phyloP scores from a whole-genome alignment of 2,113 vertebrate species.

The Meriones unguiculatus region DNA sequence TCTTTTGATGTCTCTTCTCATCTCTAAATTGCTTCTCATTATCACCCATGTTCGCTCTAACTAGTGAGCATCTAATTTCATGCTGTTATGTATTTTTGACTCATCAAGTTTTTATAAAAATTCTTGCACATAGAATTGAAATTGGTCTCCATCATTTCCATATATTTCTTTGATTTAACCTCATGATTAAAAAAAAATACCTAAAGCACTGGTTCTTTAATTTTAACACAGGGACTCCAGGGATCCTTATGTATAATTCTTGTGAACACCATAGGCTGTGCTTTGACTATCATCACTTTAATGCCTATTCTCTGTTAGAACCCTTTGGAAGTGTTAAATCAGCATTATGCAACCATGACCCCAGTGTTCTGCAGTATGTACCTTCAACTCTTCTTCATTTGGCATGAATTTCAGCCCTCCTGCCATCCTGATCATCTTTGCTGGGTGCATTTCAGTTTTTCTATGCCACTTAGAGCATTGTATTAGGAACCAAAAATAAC shows the following conservation, averaged over 20 bases:
- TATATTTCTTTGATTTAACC: not conserved
- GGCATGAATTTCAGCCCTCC: constrained; percentile 2
- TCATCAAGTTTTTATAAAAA: not conserved
- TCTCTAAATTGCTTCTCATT: constrained; percentile 17
- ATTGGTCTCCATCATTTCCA: constrained; percentile 15
- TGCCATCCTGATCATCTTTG: constrained; percentile 24
- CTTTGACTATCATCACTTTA: constrained; percentile 55
- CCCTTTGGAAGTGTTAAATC: constrained; percentile 8
- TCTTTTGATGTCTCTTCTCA: not conserved
- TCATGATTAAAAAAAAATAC: not conserved
- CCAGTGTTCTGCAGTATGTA: not conserved
- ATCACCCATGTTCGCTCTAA: not conserved
- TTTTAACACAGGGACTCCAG: constrained; percentile 6
- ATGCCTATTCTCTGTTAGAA: not conserved
- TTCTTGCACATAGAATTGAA: constrained; percentile 14
- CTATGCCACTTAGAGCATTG: constrained; percentile 59
- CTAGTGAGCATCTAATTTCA: not conserved
- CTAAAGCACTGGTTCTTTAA: not conserved
- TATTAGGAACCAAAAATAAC: constrained; percentile 66
- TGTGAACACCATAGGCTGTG: not conserved
- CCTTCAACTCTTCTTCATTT: not conserved
- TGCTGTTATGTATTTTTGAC: not conserved
- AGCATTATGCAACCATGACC: not conserved
- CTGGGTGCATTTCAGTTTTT: constrained; percentile 40
- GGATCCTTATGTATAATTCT: not conserved